phyloP scores from a whole-genome alignment of 1,140 invertebrate species.

The Pseudomyrmex pallidus region DNA sequence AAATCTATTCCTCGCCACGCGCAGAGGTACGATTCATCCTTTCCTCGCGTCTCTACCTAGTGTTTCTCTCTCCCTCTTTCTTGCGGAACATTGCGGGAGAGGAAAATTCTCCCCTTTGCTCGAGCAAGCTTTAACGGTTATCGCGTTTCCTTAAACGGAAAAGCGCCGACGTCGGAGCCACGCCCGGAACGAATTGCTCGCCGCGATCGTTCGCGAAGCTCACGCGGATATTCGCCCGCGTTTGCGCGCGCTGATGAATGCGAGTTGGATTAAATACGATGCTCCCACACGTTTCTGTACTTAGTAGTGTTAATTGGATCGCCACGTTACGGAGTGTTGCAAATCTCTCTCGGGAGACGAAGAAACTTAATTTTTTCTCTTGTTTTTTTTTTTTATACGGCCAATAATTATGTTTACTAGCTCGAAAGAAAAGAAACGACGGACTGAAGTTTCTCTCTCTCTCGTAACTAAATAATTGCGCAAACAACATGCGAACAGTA shows the following conservation, averaged over 20 bases:
- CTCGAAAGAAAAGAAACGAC: not conserved
- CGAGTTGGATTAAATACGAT: slow-evolving; percentile 17
- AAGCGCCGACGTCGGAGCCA: slow-evolving; percentile 48
- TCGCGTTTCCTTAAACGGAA: slow-evolving; percentile 66
- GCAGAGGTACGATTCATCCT: slow-evolving; percentile 26
- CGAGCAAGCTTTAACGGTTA: slow-evolving; percentile 69
- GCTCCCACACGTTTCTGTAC: slow-evolving; percentile 26
- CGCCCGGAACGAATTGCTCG: slow-evolving; percentile 54
- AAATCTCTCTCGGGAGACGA: slow-evolving; percentile 15
- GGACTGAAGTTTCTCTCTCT: too few relatives aligned
- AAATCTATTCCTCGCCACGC: slow-evolving; percentile 72
- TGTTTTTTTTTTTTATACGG: not conserved
- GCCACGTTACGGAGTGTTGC: not conserved
- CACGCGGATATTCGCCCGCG: slow-evolving; percentile 7
- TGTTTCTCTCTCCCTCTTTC: slow-evolving; percentile 44
- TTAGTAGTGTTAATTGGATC: slow-evolving; percentile 34
- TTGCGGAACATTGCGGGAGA: slow-evolving; percentile 28
- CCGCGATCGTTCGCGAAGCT: slow-evolving; percentile 6
- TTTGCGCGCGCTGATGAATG: slow-evolving; percentile 21
- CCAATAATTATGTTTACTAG: slow-evolving; percentile 5
- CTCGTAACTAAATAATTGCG: not conserved
- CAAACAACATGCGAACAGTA: not conserved
- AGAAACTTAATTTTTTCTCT: slow-evolving; percentile 10
- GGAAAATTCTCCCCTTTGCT: slow-evolving; percentile 62
- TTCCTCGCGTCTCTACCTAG: slow-evolving; percentile 4